Base-by-base conservation (phyloP, 2,797 vertebrate species). In the Limosa lapponica region DNA sequence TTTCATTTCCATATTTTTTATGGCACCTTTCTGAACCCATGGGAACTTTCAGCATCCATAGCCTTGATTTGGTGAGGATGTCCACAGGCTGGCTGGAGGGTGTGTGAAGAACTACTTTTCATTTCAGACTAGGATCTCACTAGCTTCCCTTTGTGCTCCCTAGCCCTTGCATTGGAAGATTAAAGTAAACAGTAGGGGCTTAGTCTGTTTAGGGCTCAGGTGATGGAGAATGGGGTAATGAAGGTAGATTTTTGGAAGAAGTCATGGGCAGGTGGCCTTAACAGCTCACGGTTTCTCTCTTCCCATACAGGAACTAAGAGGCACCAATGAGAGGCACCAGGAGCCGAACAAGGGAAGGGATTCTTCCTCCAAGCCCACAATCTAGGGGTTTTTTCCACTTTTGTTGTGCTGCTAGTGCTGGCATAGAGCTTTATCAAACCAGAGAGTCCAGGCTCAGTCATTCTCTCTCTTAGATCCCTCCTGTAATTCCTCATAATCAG, bases 41-140 rank as follows among this genome's bases (percentile, higher is more conserved):
- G 61, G 71, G 32, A 55, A n/a, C 13, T 74, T 44, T 16, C 8
- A 69, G 18, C 24, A 86, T 64, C 39, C 24, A 66, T 6, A 77
- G 28, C 10, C 28, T 43, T 39, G 6, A n/a, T 65, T 58, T 79
- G 54, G 9, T 0, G 0, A 69, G 27, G 13, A 39, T 51, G 8
- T 57, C 44, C 37, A 15, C 14, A 19, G 52, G 36, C 28, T 87
- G 71, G 9, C 30, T 43, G n/a, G 30, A 66, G 25, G 8, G 5
- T 20, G 6, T 28, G 10, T 66, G 41, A 80, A 77, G 51, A 28
- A 59, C 32, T 80, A 16, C 39, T 72, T 84, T 67, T 82, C 0
- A 1, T 49, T 91, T 87, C 30, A 52, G 25, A 78, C 32, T n/a
- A 67, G 32, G 13, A 11, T 73, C 23, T 89, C 75, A 13, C 17